Conservation (phyloP, 2,113 vertebrate species). For the Callionymus lyra region DNA sequence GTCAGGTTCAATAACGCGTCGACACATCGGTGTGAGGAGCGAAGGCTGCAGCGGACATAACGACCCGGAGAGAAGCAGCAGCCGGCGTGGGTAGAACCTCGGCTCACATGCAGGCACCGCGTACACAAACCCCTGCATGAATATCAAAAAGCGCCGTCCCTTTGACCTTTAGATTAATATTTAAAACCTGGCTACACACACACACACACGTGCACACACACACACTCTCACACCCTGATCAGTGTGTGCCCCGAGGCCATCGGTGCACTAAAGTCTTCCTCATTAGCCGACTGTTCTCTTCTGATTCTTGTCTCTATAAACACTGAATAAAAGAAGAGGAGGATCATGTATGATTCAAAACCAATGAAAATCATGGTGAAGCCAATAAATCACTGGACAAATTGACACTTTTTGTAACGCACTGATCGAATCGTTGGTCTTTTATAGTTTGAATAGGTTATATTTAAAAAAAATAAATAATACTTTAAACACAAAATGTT, state of each 20-base stretch:
- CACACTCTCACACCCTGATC: slow-evolving; percentile 17
- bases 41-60: slow-evolving; percentile 47
- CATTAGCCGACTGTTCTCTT: slow-evolving; percentile 46
- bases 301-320: slow-evolving; percentile 37
- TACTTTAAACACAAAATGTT: no score
- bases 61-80: slow-evolving; percentile 47
- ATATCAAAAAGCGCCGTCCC: slow-evolving; percentile 65
- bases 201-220: slow-evolving; percentile 19
- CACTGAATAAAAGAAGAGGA: slow-evolving; percentile 22
- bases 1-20: slow-evolving; percentile 23
- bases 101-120: slow-evolving; percentile 31
- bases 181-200: slow-evolving; percentile 57
- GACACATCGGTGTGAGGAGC: slow-evolving; percentile 28
- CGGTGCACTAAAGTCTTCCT: slow-evolving; percentile 49
- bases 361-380: no score
- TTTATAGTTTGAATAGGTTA: no score
- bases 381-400: no score
- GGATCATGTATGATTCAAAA: no score
- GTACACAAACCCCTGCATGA: slow-evolving; percentile 56
- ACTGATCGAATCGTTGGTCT: no score
- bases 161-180: slow-evolving; percentile 72
- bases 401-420: no score
- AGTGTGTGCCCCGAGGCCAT: slow-evolving; percentile 36
- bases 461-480: no score
- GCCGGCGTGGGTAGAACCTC: slow-evolving; percentile 32